These are phyloP conservation scores for Atlantisia rogersi DNA, from an alignment of 2,113 vertebrate genomes.

Conservation along the genomic window DNA sequence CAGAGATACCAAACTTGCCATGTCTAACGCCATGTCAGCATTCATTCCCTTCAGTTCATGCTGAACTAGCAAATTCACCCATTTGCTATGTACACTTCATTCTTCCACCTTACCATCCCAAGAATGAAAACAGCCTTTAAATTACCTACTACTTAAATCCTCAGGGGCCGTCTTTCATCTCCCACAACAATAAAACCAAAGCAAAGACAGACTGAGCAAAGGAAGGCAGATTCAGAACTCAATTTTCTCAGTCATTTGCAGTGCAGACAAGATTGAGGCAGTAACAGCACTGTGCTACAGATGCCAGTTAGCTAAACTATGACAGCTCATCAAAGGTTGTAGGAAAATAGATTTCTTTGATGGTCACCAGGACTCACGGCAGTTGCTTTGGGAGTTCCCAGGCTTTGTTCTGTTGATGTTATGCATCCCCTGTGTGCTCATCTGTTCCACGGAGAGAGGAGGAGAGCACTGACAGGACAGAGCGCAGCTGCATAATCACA, in stretches of 20 bases:
- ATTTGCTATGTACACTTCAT: background rate
- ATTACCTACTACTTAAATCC: background rate
- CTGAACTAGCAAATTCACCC: background rate
- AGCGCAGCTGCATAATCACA: background rate
- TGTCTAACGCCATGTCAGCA: background rate
- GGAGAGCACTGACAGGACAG: background rate
- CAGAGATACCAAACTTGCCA: background rate
- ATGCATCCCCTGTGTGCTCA: rapidly evolving
- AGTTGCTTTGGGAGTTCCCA: background rate
- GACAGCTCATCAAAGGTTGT: conserved; percentile 13
- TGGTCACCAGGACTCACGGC: background rate
- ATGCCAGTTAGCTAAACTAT: background rate
- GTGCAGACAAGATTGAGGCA: background rate
- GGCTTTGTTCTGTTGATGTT: background rate
- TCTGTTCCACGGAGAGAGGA: background rate
- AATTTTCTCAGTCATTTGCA: background rate
- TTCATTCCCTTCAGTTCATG: background rate
- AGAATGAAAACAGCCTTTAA: conserved; percentile 5
- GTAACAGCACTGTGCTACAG: background rate
- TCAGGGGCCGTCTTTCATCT: background rate
- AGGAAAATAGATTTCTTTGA: background rate
- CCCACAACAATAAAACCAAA: background rate
- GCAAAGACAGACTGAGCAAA: background rate
- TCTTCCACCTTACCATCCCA: background rate
- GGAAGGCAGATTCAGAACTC: background rate